phyloP scores from a whole-genome alignment of 1,140 invertebrate genomes.

The Drosophila ercepeae region DNA sequence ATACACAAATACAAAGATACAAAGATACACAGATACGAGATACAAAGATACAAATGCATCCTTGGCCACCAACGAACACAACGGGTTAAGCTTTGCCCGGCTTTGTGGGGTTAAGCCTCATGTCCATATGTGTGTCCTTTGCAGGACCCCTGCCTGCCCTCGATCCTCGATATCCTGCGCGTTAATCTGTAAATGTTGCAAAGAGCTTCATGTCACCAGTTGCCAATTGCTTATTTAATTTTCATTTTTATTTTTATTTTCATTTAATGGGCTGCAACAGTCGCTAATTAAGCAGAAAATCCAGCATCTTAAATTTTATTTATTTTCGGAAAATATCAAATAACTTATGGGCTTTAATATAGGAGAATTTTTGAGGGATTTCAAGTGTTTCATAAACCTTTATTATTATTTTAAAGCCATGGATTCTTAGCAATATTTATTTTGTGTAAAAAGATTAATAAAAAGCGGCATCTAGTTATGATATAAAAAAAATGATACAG shows the following conservation, averaged over 20 bases:
- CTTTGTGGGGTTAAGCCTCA: constrained; percentile 38
- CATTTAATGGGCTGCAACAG: not conserved
- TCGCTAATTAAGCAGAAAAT: no score
- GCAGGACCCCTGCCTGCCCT: not conserved
- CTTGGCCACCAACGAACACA: not conserved
- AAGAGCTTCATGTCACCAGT: not conserved
- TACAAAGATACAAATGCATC: constrained; percentile 20
- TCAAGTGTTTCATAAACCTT: no score
- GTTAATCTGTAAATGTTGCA: constrained; percentile 24
- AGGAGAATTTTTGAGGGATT: no score
- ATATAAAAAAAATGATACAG: no score
- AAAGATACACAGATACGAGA: constrained; percentile 20
- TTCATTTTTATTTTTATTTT: not conserved
- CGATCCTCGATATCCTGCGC: constrained; percentile 6
- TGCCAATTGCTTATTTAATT: not conserved
- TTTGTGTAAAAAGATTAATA: no score
- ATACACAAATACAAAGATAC: constrained; percentile 21
- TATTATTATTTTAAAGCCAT: no score
- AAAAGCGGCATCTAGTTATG: no score
- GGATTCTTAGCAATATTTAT: no score
- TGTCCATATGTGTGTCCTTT: not conserved
- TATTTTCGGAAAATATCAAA: not conserved
- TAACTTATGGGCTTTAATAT: no score
- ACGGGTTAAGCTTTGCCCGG: constrained; percentile 5
- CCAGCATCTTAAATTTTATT: not conserved